phyloP scores from a whole-genome alignment of 2,113 vertebrate genomes.

The Gopherus flavomarginatus region DNA sequence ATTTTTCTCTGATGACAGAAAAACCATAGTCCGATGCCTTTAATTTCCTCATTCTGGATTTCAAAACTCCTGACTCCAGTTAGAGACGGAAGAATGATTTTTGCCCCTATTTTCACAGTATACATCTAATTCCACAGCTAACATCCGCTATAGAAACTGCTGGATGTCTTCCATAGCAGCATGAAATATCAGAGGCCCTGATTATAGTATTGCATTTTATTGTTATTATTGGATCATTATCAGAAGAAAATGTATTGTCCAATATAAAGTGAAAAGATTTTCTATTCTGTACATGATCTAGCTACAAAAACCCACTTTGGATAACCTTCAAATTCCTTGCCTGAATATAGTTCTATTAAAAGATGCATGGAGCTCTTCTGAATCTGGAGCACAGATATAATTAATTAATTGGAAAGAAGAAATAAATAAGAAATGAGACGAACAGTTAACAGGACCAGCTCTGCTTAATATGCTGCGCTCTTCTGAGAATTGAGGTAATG shows the following conservation, averaged over 20 bases:
- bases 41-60: background rate
- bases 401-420: slow-evolving; percentile 46
- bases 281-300: background rate
- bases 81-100: background rate
- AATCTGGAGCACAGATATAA: slow-evolving; percentile 26
- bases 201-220: background rate
- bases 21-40: background rate
- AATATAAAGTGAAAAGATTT: background rate
- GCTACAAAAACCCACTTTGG: background rate
- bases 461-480: slow-evolving; percentile 21
- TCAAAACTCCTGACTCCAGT: background rate
- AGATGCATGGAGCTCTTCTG: background rate
- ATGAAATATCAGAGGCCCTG: background rate
- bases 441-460: slow-evolving; percentile 28
- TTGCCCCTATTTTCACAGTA: background rate
- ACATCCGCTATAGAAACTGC: rapidly evolving
- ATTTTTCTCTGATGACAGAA: background rate
- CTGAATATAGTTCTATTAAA: background rate
- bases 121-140: background rate
- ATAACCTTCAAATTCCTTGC: background rate
- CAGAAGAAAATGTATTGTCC: background rate
- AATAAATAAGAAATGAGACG: background rate
- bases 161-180: background rate
- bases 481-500: slow-evolving; percentile 58
- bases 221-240: background rate